These are phyloP conservation scores for Hippoglossus hippoglossus DNA, from an alignment of 2,797 vertebrate species.

Conservation along the genomic window DNA sequence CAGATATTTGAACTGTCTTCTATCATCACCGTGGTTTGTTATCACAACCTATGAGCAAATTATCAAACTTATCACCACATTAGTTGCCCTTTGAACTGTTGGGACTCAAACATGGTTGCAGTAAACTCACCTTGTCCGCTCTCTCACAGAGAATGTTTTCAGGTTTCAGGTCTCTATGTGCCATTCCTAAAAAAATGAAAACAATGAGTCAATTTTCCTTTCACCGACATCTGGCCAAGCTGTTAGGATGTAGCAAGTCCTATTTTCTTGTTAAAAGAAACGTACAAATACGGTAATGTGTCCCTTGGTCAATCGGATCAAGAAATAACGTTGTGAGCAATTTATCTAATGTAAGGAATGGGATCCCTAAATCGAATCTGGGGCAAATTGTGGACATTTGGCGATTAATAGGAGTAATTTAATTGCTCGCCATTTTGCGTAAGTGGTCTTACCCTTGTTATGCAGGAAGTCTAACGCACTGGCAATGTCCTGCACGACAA, in stretches of 20 bases:
- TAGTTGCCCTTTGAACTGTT: constrained; percentile 13
- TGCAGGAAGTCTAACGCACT: constrained; percentile 97
- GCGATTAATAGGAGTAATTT: background rate
- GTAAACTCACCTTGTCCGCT: constrained; percentile 88
- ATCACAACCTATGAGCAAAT: background rate
- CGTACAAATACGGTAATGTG: no score
- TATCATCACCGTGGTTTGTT: background rate
- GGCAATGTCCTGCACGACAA: constrained; percentile 96
- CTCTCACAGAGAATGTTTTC: constrained; percentile 98
- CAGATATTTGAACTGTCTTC: background rate
- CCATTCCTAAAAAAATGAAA: constrained; percentile 86
- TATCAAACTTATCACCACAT: constrained; percentile 9
- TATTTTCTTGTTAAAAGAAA: no score
- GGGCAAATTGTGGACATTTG: background rate
- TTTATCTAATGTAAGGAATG: background rate
- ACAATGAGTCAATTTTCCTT: no score
- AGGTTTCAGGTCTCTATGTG: constrained; percentile 96
- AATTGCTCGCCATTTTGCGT: background rate
- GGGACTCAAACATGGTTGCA: background rate
- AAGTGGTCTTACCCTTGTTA: constrained; percentile 91
- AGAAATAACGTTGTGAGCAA: no score
- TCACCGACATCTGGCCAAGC: background rate
- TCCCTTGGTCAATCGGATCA: no score
- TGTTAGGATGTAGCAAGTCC: background rate
- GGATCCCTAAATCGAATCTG: no score